Percentiles rank a stretch among this genome's conserved stretches.
These are phyloP conservation scores for Gallinago stenura DNA, from an alignment of 2,797 vertebrate species.

Conservation along the genomic window DNA sequence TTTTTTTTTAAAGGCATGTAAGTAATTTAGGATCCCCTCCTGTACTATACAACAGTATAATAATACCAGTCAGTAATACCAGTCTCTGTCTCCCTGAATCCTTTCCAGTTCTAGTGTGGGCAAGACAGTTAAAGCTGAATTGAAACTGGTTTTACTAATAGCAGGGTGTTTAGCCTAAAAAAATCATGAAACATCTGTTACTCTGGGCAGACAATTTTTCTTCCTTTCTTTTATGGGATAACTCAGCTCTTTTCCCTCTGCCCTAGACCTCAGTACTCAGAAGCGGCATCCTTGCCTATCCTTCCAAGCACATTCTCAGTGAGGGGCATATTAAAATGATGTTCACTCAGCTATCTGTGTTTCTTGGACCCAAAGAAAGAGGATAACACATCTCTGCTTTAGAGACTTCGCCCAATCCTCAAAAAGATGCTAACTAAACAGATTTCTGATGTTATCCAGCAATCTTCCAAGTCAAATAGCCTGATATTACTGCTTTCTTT, in stretches of 20 bases:
- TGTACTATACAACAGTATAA: background rate
- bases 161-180: background rate
- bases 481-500: background rate
- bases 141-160: background rate
- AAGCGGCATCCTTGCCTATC: background rate
- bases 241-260: background rate
- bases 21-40: background rate
- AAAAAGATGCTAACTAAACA: background rate
- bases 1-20: background rate
- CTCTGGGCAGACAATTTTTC: background rate
- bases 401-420: background rate
- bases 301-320: background rate
- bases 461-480: background rate
- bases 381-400: background rate
- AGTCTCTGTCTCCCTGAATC: background rate
- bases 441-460: background rate
- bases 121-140: background rate
- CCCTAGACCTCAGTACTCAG: background rate
- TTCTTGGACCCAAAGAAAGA: background rate
- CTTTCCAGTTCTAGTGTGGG: background rate
- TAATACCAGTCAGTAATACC: background rate
- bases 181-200: background rate
- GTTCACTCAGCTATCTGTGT: rapidly evolving
- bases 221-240: background rate
- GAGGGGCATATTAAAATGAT: background rate